These are phyloP conservation scores for Zoanthus gigantus DNA, from an alignment of 92 coral and sea anemone genomes.

Conservation along the genomic window DNA sequence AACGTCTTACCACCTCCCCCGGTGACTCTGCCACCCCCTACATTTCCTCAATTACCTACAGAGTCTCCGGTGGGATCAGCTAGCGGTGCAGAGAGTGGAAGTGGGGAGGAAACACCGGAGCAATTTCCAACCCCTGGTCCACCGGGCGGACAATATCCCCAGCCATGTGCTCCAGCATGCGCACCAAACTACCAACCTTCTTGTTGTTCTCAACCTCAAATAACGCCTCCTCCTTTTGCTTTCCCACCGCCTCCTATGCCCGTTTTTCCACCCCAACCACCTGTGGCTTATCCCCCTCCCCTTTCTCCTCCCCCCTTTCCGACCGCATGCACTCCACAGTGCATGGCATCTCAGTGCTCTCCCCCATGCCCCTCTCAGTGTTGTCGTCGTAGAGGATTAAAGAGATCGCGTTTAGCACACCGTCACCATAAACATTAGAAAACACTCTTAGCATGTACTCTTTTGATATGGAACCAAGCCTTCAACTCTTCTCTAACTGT, in stretches of 20 bases:
- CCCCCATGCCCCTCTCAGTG: slow-evolving; percentile 86
- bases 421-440: slow-evolving; percentile 36
- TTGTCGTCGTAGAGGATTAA: slow-evolving; percentile 67
- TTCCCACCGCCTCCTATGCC: slow-evolving; percentile 50
- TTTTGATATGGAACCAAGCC: not conserved
- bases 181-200: slow-evolving; percentile 75
- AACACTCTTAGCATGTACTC: not conserved
- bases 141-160: slow-evolving; percentile 62
- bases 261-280: slow-evolving; percentile 53
- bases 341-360: slow-evolving; percentile 66
- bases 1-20: slow-evolving; percentile 55
- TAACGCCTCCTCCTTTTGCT: not conserved
- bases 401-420: slow-evolving; percentile 42
- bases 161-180: slow-evolving; percentile 82
- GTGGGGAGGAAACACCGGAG: slow-evolving; percentile 41
- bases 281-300: slow-evolving; percentile 74
- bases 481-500: not conserved
- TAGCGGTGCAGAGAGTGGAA: slow-evolving; percentile 34
- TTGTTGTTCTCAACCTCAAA: slow-evolving; percentile 56
- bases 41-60: slow-evolving; percentile 42
- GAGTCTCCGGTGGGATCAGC: slow-evolving; percentile 59
- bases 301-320: slow-evolving; percentile 50
- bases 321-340: slow-evolving; percentile 57
- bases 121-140: slow-evolving; percentile 11
- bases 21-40: slow-evolving; percentile 47